Conservation (phyloP, 2,888 invertebrate genomes). For the Caenorhabditis sp. region DNA sequence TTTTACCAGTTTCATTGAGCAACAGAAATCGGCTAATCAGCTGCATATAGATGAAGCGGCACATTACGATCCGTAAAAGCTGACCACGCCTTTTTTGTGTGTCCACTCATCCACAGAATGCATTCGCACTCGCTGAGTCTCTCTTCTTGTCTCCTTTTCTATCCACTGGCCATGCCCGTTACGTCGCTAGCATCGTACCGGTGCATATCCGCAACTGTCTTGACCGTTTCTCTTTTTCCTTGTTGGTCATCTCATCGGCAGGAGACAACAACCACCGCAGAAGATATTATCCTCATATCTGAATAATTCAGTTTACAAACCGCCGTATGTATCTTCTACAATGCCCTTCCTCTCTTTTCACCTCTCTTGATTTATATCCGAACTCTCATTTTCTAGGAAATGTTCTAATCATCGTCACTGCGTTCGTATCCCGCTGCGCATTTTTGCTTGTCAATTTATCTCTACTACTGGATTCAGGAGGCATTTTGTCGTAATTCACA, state of each 20-base stretch:
- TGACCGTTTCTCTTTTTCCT: constrained; percentile 19
- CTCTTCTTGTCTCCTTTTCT: constrained; percentile 22
- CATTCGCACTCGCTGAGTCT: constrained; percentile 52
- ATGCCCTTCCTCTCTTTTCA: constrained; percentile 6
- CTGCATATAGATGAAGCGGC: constrained; percentile 16
- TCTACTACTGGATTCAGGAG: constrained; percentile 36
- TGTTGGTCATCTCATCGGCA: constrained; percentile 22
- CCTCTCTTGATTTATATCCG: constrained; percentile 49
- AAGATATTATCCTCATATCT: constrained; percentile 63
- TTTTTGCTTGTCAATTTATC: constrained; percentile 19
- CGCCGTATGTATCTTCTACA: constrained; percentile 47
- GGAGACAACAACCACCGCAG: constrained; percentile 38
- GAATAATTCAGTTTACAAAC: constrained; percentile 61
- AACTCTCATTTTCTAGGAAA: constrained; percentile 54
- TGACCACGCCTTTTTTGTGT: constrained; percentile 61
- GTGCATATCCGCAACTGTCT: constrained; percentile 64
- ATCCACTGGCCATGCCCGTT: constrained; percentile 31
- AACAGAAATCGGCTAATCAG: neutral
- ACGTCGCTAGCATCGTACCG: constrained; percentile 52
- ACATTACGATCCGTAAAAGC: constrained; percentile 20
- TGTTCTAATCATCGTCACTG: constrained; percentile 41
- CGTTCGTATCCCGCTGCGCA: constrained; percentile 18
- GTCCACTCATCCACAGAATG: constrained; percentile 32
- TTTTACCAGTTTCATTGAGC: neutral
- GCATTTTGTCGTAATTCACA: constrained; percentile 6